Evolutionary conservation across 2,888 invertebrate species (phyloP).

Genomic region (Adelphocoris suturalis): DNA sequence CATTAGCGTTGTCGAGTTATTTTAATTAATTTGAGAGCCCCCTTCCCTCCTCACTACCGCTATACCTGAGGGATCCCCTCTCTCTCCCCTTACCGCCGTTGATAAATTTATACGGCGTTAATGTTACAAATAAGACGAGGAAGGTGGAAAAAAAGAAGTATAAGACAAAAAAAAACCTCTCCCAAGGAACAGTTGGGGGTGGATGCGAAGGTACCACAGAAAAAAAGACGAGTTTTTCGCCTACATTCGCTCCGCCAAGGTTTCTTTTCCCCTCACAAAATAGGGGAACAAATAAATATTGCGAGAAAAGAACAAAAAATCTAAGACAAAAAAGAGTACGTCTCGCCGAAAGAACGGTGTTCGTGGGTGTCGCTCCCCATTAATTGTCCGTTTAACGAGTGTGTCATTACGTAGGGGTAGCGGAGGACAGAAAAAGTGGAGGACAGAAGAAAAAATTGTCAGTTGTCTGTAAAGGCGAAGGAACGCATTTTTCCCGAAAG

Average conservation of each 20-base stretch:
- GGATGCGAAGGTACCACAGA: constrained; percentile 16
- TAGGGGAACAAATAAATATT: constrained; percentile 19
- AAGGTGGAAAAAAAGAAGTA: no score
- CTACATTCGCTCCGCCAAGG: constrained; percentile 47
- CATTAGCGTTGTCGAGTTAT: constrained; percentile 63
- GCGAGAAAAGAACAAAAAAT: background rate
- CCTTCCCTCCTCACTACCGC: no score
- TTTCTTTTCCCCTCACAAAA: background rate
- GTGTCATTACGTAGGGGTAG: constrained; percentile 12
- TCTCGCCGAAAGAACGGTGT: background rate
- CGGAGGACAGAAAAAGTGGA: background rate
- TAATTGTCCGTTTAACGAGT: constrained; percentile 68
- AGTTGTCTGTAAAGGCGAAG: background rate
- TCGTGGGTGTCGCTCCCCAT: constrained; percentile 63
- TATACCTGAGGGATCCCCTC: background rate
- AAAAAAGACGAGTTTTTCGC: constrained; percentile 58
- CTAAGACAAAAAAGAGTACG: background rate
- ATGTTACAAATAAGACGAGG: constrained; percentile 60
- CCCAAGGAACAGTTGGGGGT: constrained; percentile 50
- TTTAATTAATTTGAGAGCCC: constrained; percentile 58
- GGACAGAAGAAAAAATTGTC: background rate
- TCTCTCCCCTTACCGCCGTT: background rate
- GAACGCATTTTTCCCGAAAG: constrained; percentile 5
- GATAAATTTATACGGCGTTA: constrained; percentile 57
- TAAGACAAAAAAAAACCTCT: background rate